phyloP scores from a whole-genome alignment of 92 coral and sea anemone genomes.

The Ricordea florida region DNA sequence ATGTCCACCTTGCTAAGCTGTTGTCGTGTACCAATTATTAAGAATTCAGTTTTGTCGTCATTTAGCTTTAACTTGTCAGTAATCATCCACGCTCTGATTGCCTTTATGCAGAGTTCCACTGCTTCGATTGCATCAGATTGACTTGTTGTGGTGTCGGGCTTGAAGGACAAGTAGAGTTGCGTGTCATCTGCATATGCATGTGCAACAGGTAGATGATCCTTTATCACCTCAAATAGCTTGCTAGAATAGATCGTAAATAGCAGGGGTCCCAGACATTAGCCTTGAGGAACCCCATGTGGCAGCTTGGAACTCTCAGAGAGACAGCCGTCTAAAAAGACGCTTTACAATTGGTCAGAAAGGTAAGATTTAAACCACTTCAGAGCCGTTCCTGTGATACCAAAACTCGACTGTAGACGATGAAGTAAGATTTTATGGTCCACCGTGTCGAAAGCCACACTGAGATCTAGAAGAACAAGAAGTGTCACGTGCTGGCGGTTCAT shows the following conservation, averaged over 20 bases:
- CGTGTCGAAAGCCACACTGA: not conserved
- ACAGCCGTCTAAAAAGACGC: too few species aligned
- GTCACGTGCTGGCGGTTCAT: not conserved
- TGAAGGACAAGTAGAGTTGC: not conserved
- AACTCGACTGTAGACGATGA: too few species aligned
- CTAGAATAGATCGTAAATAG: not conserved
- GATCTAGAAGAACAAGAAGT: not conserved
- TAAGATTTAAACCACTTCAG: conserved; percentile 1
- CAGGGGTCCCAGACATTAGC: not conserved
- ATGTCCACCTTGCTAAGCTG: too few species aligned
- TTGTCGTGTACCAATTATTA: not conserved
- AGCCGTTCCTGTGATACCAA: too few species aligned
- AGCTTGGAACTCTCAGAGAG: not conserved
- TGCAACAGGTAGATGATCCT: too few species aligned
- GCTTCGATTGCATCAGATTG: not conserved
- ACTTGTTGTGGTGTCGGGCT: not conserved
- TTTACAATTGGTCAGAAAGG: too few species aligned
- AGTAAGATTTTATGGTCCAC: not conserved
- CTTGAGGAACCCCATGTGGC: not conserved
- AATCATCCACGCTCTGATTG: too few species aligned
- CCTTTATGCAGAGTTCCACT: too few species aligned
- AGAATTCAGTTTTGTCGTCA: not conserved
- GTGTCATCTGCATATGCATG: too few species aligned
- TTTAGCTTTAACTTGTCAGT: too few species aligned
- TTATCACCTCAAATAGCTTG: not conserved